These are phyloP conservation scores for Neodontobutis hainanensis DNA, from an alignment of 2,113 vertebrate genomes.

Conservation along the genomic window DNA sequence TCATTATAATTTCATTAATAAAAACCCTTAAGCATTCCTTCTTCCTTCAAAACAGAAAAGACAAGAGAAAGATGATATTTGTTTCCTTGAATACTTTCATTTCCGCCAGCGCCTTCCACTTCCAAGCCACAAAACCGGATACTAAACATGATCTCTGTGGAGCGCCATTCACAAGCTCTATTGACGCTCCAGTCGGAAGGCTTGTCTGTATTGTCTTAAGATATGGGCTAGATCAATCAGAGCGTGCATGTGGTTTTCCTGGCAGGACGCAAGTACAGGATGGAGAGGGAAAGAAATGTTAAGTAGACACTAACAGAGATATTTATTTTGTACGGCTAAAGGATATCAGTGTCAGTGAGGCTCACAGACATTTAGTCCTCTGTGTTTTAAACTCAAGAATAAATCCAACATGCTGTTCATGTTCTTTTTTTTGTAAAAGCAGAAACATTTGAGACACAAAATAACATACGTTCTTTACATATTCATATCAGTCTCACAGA, in stretches of 20 bases:
- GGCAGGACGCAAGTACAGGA: constrained; percentile 29
- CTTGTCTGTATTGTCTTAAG: constrained; percentile 58
- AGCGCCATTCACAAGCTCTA: constrained; percentile 39
- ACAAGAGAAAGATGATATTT: constrained; percentile 55
- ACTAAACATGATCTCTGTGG: constrained; percentile 49
- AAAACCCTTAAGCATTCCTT: constrained; percentile 38
- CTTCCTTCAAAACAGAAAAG: constrained; percentile 38
- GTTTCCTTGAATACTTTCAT: constrained; percentile 49
- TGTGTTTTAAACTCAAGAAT: background rate
- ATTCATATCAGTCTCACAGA: no score
- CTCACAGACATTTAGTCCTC: constrained; percentile 23
- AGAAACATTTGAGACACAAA: background rate
- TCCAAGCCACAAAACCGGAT: constrained; percentile 43
- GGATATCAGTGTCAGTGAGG: constrained; percentile 43
- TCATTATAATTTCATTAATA: constrained; percentile 57
- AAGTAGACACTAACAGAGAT: constrained; percentile 49
- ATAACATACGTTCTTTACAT: no score
- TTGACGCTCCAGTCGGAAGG: constrained; percentile 19
- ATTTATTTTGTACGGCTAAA: constrained; percentile 40
- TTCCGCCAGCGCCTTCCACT: constrained; percentile 37
- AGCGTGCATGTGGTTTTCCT: constrained; percentile 54
- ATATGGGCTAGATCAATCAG: constrained; percentile 43
- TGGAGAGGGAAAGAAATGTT: constrained; percentile 56
- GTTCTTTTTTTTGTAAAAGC: constrained; percentile 3
- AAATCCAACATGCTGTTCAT: constrained; percentile 10